Percentiles rank a stretch among this genome's conserved stretches.
Evolutionary conservation across 2,888 invertebrate genomes (phyloP).

Genomic region (Penaeus monodon): DNA sequence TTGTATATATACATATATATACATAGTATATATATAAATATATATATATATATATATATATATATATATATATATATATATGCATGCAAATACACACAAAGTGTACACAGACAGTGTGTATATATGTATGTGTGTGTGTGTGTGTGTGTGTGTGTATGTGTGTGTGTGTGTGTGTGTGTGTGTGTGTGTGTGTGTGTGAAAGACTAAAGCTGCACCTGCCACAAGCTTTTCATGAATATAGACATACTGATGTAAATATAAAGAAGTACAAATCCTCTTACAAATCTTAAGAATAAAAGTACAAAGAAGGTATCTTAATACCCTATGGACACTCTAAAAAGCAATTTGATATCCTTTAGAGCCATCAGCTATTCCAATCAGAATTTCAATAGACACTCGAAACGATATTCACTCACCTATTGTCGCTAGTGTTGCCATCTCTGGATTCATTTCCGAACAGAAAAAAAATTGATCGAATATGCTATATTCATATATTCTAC

Average conservation of each 20-base stretch:
- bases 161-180: not conserved
- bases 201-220: too few species aligned
- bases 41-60: not conserved
- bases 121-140: constrained; percentile 4
- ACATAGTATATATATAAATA: not conserved
- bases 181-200: not conserved
- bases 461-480: not conserved
- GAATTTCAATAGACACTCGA: constrained; percentile 38
- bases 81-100: too few species aligned
- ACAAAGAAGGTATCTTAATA: constrained; percentile 32
- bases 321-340: constrained; percentile 29
- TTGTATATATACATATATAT: not conserved
- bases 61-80: too few species aligned
- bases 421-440: constrained; percentile 11
- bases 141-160: not conserved
- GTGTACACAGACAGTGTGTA: not conserved
- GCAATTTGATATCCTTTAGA: constrained; percentile 45
- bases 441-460: not conserved
- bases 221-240: not conserved
- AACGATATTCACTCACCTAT: constrained; percentile 46
- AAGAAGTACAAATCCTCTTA: not conserved
- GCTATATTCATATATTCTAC: too few species aligned
- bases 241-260: not conserved
- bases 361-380: constrained; percentile 30
- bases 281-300: too few species aligned